Conservation (phyloP, 2,888 invertebrate species). For the Lycaena phlaeas region DNA sequence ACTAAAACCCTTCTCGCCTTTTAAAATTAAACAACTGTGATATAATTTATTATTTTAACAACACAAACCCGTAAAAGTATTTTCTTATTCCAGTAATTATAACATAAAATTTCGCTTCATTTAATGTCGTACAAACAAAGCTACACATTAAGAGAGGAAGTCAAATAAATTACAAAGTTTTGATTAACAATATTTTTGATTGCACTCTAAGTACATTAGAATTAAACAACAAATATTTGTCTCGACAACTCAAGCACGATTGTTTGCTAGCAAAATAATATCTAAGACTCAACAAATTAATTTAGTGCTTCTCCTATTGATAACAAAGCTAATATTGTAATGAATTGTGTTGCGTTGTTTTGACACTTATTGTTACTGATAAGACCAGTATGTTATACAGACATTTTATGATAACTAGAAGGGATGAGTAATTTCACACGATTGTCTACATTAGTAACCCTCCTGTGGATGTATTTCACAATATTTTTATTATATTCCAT, state of each 20-base stretch:
- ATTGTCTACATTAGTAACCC: too few species aligned
- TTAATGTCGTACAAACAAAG: background rate
- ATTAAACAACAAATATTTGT: conserved; percentile 57
- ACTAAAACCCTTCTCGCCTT: too few species aligned
- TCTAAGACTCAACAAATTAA: conserved; percentile 60
- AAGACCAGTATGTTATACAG: too few species aligned
- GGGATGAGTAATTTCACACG: too few species aligned
- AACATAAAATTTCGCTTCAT: too few species aligned
- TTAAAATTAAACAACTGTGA: too few species aligned
- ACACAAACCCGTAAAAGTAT: too few species aligned
- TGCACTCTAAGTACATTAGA: conserved; percentile 33
- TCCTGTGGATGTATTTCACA: too few species aligned
- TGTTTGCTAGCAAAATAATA: conserved; percentile 57
- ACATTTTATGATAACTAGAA: too few species aligned
- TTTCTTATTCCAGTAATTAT: too few species aligned
- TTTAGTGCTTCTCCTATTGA: conserved; percentile 44
- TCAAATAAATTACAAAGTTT: conserved; percentile 17
- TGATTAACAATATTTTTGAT: conserved; percentile 25
- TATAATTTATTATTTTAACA: too few species aligned
- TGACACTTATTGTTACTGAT: background rate
- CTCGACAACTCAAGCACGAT: conserved; percentile 35
- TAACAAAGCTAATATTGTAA: conserved; percentile 40
- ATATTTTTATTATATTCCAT: too few species aligned
- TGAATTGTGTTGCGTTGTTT: conserved; percentile 12
- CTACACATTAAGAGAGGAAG: background rate